Evolutionary conservation across 2,113 vertebrate genomes (phyloP).

Genomic region (Speoplatyrhinus poulsoni): DNA sequence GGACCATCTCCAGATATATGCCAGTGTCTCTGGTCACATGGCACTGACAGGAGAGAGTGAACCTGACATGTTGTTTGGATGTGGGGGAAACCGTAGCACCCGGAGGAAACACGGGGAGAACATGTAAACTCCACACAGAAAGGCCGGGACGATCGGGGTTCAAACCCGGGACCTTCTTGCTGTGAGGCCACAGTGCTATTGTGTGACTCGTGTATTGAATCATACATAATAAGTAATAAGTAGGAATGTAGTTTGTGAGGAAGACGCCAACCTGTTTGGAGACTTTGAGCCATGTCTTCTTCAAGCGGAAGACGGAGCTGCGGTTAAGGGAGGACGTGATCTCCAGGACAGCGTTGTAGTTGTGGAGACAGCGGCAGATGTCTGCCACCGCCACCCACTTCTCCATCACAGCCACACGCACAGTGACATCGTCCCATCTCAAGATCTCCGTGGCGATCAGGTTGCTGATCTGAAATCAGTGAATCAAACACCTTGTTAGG

Average conservation of each 20-base stretch:
- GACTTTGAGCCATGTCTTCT: constrained; percentile 98
- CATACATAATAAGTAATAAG: neutral
- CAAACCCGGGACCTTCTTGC: no score
- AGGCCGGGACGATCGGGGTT: no score
- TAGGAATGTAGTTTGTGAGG: neutral
- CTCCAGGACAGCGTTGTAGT: constrained; percentile 97
- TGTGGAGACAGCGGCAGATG: constrained; percentile 96
- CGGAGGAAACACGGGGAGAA: no score
- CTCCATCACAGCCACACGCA: constrained; percentile 86
- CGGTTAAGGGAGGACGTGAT: constrained; percentile 97
- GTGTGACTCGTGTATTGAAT: no score
- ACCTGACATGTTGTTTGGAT: no score
- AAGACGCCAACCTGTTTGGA: constrained; percentile 88
- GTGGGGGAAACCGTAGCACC: no score
- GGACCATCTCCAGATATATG: no score
- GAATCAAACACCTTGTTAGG: neutral
- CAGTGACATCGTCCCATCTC: constrained; percentile 84
- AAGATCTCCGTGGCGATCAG: constrained; percentile 94
- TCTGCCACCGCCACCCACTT: constrained; percentile 98
- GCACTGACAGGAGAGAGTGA: no score
- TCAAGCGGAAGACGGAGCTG: constrained; percentile 95
- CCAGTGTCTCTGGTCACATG: no score
- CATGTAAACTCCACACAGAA: no score
- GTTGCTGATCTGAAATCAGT: constrained; percentile 85
- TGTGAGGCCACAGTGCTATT: no score